Percentiles rank a stretch among this genome's conserved stretches.
Conservation (phyloP, 2,113 vertebrate genomes). For the Eptesicus fuscus region DNA sequence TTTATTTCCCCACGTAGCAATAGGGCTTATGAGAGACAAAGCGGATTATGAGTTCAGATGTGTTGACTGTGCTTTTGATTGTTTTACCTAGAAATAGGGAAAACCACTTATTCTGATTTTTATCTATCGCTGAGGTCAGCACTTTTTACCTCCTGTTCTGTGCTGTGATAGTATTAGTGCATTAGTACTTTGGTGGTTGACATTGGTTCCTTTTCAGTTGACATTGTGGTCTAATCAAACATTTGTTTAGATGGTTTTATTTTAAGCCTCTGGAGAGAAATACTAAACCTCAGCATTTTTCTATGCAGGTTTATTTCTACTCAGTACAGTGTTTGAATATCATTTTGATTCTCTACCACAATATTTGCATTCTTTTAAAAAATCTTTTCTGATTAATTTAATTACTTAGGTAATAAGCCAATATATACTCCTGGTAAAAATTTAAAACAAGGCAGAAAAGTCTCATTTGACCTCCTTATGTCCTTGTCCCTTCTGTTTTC, state of each 20-base stretch:
- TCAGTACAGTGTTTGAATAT: background rate
- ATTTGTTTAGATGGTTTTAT: background rate
- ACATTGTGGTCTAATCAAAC: slow-evolving; percentile 31
- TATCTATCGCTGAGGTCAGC: background rate
- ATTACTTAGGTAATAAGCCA: background rate
- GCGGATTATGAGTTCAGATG: background rate
- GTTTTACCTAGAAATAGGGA: background rate
- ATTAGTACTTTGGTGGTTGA: slow-evolving; percentile 4
- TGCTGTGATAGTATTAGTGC: background rate
- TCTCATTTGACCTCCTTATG: background rate
- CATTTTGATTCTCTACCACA: background rate
- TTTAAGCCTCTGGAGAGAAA: slow-evolving; percentile 18
- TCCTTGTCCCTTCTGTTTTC: background rate
- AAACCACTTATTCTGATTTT: slow-evolving; percentile 3
- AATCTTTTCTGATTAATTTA: background rate
- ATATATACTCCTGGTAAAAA: background rate
- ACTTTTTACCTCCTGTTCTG: background rate
- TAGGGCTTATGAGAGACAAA: background rate
- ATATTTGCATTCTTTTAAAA: background rate
- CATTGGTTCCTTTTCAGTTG: background rate
- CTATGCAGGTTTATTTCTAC: background rate
- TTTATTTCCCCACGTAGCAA: background rate
- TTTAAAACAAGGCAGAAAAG: background rate
- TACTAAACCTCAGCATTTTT: background rate
- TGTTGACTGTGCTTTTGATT: background rate